Base-by-base conservation (phyloP, 35 echinoderm and acorn worm species). In the Lytechinus pictus region DNA sequence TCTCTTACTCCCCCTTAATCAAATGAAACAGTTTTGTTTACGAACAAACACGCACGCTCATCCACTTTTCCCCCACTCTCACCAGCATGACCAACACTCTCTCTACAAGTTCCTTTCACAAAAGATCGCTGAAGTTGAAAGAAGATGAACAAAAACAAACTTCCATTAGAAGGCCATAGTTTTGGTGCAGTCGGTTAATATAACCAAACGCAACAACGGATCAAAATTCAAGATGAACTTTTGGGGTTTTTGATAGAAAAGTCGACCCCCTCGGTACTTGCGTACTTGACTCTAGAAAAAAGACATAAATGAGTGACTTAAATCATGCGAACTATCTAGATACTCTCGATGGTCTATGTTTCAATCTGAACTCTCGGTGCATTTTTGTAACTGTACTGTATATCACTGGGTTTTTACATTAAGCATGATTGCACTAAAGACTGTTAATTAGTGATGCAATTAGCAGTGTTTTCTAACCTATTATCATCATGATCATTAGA, bases 381-480 rank as follows among this genome's bases (percentile, higher is more conserved):
- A 44, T 44, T 44, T n/a, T 44, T 44, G 33, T 44, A 44, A 44
- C n/a, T 57, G 52, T 27, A 10, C n/a, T 54, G 54, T 44, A 44
- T 33, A 13, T 27, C 52, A 9, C 92, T 24, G 10, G 4, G 14
- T 44, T 14, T 55, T 3, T 93, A 24, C 92, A 55, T 28, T 54
- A 28, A 54, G n/a, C 92, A 93, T 53, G 11, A 93, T 44, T 44
- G 10, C 27, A 54, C 53, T 93, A 90, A 10, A 93, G 9, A 54
- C 57, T 44, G 92, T 93, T 93, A 93, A 93, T 93, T 93, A 93
- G 91, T 6, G 54, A 3, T 54, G 28, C 91, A 93, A 93, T 93
- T 93, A 93, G 91, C 54, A 28, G 92, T 57, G 92, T 93, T 57
- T 54, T 93, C 54, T 54, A 27, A 93, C 53, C 92, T 93, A 93